phyloP scores from a whole-genome alignment of 2,113 vertebrate species.

The Copsychus sechellarum region DNA sequence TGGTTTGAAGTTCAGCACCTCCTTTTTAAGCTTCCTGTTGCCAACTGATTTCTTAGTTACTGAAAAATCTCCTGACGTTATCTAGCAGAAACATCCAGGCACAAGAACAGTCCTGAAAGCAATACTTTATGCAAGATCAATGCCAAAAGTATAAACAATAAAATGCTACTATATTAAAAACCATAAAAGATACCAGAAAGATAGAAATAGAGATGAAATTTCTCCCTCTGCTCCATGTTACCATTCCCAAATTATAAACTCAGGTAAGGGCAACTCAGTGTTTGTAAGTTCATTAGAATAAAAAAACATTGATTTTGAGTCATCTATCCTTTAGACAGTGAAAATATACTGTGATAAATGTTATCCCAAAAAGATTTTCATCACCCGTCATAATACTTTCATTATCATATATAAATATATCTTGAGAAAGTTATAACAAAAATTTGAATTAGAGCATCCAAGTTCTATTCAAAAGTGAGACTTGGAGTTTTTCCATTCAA shows the following conservation, averaged over 20 bases:
- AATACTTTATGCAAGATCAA: not conserved
- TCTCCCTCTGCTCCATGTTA: not conserved
- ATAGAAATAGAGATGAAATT: not conserved
- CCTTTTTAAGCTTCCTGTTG: not conserved
- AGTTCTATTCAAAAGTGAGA: not conserved
- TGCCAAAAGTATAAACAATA: not conserved
- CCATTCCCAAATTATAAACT: not conserved
- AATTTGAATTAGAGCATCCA: not conserved
- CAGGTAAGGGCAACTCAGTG: not conserved
- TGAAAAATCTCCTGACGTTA: not conserved
- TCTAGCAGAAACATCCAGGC: not conserved
- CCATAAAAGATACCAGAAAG: not conserved
- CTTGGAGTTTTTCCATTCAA: not conserved
- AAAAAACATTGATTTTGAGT: not conserved
- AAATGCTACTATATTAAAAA: not conserved
- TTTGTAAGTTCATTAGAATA: not conserved
- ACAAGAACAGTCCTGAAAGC: not conserved
- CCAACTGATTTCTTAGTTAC: not conserved
- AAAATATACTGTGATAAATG: not conserved
- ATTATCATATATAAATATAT: not conserved
- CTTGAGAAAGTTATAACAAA: not conserved
- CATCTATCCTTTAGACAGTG: not conserved
- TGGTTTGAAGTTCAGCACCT: not conserved
- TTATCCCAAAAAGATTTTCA: not conserved
- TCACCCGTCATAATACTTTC: not conserved